A percentile compares a stretch with the other conserved stretches of the same genome.
Evolutionary conservation across 2,797 vertebrate genomes (phyloP).

Genomic region (Sphenopsis melanotis): DNA sequence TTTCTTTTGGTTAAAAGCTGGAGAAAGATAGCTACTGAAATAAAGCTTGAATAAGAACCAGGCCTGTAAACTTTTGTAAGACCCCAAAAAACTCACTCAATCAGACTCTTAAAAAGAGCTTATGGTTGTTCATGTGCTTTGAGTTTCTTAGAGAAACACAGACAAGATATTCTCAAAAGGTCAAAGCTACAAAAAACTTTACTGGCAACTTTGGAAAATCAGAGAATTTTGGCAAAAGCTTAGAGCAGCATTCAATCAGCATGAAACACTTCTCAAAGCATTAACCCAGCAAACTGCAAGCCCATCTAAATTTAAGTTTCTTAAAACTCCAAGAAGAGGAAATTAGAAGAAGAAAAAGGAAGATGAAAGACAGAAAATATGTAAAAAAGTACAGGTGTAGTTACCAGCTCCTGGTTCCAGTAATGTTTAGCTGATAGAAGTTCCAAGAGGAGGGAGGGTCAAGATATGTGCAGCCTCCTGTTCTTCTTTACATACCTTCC

Average conservation of each 20-base stretch:
- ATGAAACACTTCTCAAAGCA: neutral
- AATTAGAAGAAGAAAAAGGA: neutral
- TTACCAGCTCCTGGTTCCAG: neutral
- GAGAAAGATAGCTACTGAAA: neutral
- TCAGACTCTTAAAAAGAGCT: neutral
- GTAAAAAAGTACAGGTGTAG: neutral
- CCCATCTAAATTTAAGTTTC: neutral
- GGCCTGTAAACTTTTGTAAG: neutral
- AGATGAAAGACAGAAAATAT: neutral
- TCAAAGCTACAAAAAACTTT: neutral
- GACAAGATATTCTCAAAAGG: neutral
- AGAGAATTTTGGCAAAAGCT: neutral
- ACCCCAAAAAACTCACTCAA: rapidly evolving
- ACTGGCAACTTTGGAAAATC: neutral
- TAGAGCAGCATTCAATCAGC: neutral
- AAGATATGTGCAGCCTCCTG: rapidly evolving
- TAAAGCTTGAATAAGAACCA: neutral
- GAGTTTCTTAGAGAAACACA: neutral
- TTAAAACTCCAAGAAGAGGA: neutral
- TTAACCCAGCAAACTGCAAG: neutral
- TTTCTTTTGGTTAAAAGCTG: neutral
- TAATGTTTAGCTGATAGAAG: rapidly evolving
- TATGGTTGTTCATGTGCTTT: neutral
- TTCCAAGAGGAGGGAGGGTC: rapidly evolving
- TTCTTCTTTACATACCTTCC: neutral